Conservation (phyloP, 2,113 vertebrate genomes). For the Grantiella picta region DNA sequence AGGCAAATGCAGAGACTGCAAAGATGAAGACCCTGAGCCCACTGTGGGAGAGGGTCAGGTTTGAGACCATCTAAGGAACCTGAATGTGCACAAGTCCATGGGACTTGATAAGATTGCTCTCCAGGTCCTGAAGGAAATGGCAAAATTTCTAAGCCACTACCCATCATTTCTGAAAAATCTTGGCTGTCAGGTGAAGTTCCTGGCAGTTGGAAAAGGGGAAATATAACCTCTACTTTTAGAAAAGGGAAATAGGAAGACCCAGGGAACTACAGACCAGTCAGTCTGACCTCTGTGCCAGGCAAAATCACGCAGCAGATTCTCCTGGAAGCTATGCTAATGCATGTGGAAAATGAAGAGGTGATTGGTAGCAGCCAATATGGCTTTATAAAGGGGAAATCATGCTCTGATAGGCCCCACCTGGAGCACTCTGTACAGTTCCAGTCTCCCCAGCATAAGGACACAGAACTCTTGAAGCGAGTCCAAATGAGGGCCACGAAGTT, state of each 20-base stretch:
- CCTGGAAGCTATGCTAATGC: neutral
- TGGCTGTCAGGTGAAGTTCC: neutral
- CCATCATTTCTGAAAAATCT: neutral
- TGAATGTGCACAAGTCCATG: neutral
- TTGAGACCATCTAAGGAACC: neutral
- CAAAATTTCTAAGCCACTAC: neutral
- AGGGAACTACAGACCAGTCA: neutral
- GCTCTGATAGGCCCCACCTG: too few relatives aligned
- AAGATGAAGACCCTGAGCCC: neutral
- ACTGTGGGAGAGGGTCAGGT: too few relatives aligned
- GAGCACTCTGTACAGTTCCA: neutral
- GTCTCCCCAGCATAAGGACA: neutral
- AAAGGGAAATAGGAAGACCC: neutral
- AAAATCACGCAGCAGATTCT: neutral
- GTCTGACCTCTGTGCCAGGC: neutral
- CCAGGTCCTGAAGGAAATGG: neutral
- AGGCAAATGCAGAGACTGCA: neutral
- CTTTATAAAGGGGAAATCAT: neutral
- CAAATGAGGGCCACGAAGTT: fast-evolving
- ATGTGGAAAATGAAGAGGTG: neutral
- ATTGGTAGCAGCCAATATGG: neutral
- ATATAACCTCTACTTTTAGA: neutral
- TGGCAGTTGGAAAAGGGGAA: neutral
- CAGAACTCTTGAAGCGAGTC: neutral
- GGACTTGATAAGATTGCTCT: neutral